A percentile compares a stretch with the other conserved stretches of the same genome.
phyloP scores from a whole-genome alignment of 2,113 vertebrate species.

The Gymnocephalus cernua region DNA sequence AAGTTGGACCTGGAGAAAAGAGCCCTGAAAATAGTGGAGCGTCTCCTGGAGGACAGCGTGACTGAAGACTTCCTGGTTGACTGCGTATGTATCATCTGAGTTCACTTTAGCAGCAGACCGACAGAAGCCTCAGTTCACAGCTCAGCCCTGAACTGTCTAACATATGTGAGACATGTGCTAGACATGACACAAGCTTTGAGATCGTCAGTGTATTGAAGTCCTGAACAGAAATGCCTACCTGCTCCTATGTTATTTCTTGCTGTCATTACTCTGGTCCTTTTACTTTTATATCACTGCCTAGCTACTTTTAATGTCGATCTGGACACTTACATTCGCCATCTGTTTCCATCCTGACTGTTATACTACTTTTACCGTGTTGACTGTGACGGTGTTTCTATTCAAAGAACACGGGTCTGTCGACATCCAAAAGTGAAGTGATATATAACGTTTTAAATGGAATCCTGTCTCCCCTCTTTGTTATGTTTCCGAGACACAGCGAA shows the following conservation, averaged over 20 bases:
- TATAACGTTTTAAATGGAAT: not conserved
- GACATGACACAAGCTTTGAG: not conserved
- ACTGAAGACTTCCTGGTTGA: conserved; percentile 90
- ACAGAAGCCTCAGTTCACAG: not conserved
- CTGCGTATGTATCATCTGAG: conserved; percentile 85
- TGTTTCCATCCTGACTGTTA: not conserved
- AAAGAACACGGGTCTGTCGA: not conserved
- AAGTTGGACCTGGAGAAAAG: conserved; percentile 90
- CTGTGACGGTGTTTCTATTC: not conserved
- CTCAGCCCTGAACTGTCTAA: too few species aligned
- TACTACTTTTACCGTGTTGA: not conserved
- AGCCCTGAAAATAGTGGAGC: conserved; percentile 89
- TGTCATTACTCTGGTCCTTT: not conserved
- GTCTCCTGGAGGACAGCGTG: conserved; percentile 90
- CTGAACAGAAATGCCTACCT: not conserved
- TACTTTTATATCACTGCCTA: too few species aligned
- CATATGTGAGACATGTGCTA: not conserved
- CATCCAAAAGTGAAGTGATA: too few species aligned
- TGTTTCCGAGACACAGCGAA: not conserved
- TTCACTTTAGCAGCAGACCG: not conserved
- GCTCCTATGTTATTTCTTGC: not conserved
- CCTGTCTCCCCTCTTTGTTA: not conserved
- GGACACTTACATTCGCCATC: not conserved
- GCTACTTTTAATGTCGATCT: not conserved
- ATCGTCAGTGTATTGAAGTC: not conserved